Conservation (phyloP, 2,888 invertebrate genomes). For the Pteria penguin region DNA sequence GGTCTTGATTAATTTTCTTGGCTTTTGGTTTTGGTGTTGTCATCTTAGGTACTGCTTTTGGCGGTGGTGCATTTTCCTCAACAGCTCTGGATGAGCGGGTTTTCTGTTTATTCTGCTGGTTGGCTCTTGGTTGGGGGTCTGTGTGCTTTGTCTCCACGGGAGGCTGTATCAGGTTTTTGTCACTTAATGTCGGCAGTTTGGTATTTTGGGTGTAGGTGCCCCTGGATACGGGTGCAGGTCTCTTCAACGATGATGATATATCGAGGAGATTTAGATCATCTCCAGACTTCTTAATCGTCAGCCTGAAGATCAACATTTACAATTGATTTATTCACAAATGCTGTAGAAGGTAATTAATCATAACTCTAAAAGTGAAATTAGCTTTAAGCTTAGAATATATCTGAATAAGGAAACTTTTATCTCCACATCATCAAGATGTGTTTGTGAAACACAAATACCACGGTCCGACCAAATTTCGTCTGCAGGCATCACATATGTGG, state of each 20-base stretch:
- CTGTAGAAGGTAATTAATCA: too few species aligned
- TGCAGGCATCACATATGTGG: too few species aligned
- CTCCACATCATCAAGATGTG: too few species aligned
- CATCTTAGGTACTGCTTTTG: neutral
- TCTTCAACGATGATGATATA: slow-evolving; percentile 11
- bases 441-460: too few species aligned
- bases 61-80: neutral
- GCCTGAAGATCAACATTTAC: too few species aligned
- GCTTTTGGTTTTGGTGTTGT: slow-evolving; percentile 2
- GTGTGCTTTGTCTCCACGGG: neutral
- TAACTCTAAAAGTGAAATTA: too few species aligned
- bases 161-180: slow-evolving; percentile 16
- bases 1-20: neutral
- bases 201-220: slow-evolving; percentile 7
- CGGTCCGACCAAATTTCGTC: too few species aligned
- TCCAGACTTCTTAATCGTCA: slow-evolving; percentile 60
- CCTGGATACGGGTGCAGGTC: slow-evolving; percentile 7
- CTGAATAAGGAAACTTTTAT: too few species aligned
- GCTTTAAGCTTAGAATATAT: too few species aligned
- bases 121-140: neutral
- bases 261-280: slow-evolving; percentile 58
- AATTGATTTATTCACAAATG: too few species aligned
- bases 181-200: slow-evolving; percentile 6
- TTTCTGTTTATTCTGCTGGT: neutral
- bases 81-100: neutral